Evolutionary conservation across 2,113 vertebrate genomes (phyloP).

Genomic region (Hylia prasina): DNA sequence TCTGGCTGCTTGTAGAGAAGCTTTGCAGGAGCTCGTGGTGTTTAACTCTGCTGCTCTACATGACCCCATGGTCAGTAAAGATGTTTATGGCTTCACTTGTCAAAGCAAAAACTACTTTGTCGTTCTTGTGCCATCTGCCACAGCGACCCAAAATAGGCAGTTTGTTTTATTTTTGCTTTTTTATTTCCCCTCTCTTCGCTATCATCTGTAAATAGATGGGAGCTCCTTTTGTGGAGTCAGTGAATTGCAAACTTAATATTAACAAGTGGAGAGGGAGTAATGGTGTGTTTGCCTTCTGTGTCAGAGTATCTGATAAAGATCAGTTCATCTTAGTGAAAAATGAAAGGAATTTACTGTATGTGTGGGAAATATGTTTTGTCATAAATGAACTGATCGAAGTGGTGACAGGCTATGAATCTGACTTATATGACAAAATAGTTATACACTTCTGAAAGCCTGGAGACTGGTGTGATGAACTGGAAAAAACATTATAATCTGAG

Average conservation of each 20-base stretch:
- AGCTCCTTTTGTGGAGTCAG: background rate
- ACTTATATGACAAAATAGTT: background rate
- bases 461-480: slow-evolving; percentile 20
- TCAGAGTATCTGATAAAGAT: background rate
- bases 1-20: background rate
- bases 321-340: background rate
- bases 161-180: background rate
- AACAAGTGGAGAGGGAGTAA: background rate
- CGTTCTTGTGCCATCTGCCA: background rate
- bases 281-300: background rate
- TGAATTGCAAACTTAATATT: background rate
- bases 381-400: background rate
- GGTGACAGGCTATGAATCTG: background rate
- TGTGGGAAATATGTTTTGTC: background rate
- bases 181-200: background rate
- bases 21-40: background rate
- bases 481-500: slow-evolving; percentile 31
- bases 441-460: background rate
- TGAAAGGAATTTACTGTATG: background rate
- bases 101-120: background rate
- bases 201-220: background rate
- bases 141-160: background rate
- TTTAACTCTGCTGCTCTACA: background rate
- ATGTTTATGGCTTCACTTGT: background rate
- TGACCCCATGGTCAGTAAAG: background rate